Conservation (phyloP, 1,140 invertebrate genomes). For the Hylaeus anthracinus region DNA sequence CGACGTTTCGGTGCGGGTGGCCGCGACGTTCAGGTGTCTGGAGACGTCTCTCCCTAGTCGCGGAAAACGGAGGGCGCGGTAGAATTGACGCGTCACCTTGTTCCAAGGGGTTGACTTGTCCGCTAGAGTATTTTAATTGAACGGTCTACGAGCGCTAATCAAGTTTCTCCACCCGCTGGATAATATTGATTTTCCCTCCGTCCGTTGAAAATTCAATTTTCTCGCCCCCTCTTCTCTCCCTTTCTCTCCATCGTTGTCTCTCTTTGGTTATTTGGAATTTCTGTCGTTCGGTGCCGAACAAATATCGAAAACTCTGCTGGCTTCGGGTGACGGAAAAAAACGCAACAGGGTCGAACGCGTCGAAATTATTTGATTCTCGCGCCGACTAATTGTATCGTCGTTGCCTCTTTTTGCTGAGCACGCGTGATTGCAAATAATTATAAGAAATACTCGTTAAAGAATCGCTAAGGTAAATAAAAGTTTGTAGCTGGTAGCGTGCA, state of each 20-base stretch:
- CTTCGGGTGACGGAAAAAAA: not conserved
- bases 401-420: too few relatives aligned
- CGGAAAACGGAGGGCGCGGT: not conserved
- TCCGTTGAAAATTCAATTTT: slow-evolving; percentile 63
- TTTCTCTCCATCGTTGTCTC: not conserved
- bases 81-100: slow-evolving; percentile 54
- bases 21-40: not conserved
- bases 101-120: slow-evolving; percentile 25
- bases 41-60: not conserved
- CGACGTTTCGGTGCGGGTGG: not conserved
- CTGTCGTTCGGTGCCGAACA: not conserved
- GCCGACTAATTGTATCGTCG: too few relatives aligned
- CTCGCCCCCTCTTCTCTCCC: not conserved
- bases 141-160: slow-evolving; percentile 63
- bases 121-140: slow-evolving; percentile 62
- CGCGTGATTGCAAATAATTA: too few relatives aligned
- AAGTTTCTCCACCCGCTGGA: slow-evolving; percentile 63
- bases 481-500: too few relatives aligned
- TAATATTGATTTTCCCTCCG: slow-evolving; percentile 65
- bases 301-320: slow-evolving; percentile 1
- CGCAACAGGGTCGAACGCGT: not conserved
- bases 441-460: too few relatives aligned
- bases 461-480: too few relatives aligned
- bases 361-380: too few relatives aligned
- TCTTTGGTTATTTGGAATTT: not conserved